Evolutionary conservation across 2,888 invertebrate species (phyloP).

Genomic region (Erynnis tages): DNA sequence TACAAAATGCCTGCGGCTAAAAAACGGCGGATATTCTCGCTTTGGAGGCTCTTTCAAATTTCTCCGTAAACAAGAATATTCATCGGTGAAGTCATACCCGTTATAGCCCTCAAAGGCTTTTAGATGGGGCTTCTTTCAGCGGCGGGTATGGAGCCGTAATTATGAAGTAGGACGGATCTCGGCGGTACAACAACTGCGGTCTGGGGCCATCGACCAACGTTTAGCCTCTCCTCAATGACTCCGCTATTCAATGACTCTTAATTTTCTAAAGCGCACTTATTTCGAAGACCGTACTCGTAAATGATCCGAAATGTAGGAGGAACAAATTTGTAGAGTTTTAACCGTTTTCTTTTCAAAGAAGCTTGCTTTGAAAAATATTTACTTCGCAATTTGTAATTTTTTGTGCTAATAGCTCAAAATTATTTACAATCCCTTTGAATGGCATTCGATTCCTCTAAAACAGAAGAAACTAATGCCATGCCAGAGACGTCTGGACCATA

Average conservation of each 20-base stretch:
- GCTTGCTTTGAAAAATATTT: too few species aligned
- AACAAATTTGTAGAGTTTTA: background rate
- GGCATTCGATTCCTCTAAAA: too few species aligned
- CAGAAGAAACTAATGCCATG: too few species aligned
- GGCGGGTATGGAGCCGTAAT: conserved; percentile 31
- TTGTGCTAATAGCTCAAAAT: too few species aligned
- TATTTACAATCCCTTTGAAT: too few species aligned
- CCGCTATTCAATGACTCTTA: conserved; percentile 29
- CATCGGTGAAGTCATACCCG: conserved; percentile 33
- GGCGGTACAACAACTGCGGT: conserved; percentile 18
- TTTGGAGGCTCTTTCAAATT: conserved; percentile 37
- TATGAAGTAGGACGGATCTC: conserved; percentile 26
- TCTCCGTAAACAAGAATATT: conserved; percentile 36
- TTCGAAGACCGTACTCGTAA: conserved; percentile 18
- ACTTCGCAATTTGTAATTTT: too few species aligned
- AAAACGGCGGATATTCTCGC: conserved; percentile 34
- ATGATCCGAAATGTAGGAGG: background rate
- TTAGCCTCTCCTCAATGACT: too few species aligned
- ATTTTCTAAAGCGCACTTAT: conserved; percentile 22
- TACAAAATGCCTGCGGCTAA: conserved; percentile 29
- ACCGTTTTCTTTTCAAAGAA: too few species aligned
- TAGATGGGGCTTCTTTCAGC: conserved; percentile 32
- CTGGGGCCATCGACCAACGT: conserved; percentile 26
- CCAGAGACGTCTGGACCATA: too few species aligned
- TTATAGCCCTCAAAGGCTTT: conserved; percentile 37